Evolutionary conservation across 2,113 vertebrate genomes (phyloP), one percentile per base, ranked within the genome.

Genomic region (Lamprologus speciosus): DNA sequence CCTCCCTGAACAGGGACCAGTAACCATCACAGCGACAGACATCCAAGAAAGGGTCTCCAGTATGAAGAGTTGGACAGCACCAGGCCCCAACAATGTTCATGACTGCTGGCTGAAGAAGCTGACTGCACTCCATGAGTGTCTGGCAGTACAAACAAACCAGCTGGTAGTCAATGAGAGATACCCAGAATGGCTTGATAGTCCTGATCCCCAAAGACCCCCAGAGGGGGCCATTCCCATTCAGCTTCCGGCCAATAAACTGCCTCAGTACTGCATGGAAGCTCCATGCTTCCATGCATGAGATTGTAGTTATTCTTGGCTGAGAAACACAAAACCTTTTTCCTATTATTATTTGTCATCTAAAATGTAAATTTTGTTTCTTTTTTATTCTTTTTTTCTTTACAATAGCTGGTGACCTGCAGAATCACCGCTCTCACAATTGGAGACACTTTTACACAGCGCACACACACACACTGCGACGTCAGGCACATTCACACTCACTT

Each of bases 71-170:
- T 21, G 51, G 19, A 11, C 51, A 53, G 51, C 9, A 53, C 51
- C 19, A n/a, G 50, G 17, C 1, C 17, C 50, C 1, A 4, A 51
- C 8, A 51, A n/a, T 5, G 9, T 53, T n/a, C 50, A 53, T 0
- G 2, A 3, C 50, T 53, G 0, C 19, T 0, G 19, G 50, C 50
- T 53, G 2, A 53, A 53, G 47, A 53, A 53, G 50, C 50, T 53
- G 19, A n/a, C 19, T 53, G 19, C 19, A 53, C 19, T 53, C 51
- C 51, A 53, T 0, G 9, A 53, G 19, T 5, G 0, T n/a, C 51
- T 53, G 51, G 9, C 50, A 51, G 50, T 19, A 51, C 51, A n/a
- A 53, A 53, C n/a, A 19, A 21, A 53, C 51, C 19, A 21, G 51
- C 51, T 53, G 5, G 19, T 10, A 53, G 50, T 53, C 10, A 9